phyloP scores from a whole-genome alignment of 2,888 invertebrate genomes.

The Parapristionchus giblindavisi region DNA sequence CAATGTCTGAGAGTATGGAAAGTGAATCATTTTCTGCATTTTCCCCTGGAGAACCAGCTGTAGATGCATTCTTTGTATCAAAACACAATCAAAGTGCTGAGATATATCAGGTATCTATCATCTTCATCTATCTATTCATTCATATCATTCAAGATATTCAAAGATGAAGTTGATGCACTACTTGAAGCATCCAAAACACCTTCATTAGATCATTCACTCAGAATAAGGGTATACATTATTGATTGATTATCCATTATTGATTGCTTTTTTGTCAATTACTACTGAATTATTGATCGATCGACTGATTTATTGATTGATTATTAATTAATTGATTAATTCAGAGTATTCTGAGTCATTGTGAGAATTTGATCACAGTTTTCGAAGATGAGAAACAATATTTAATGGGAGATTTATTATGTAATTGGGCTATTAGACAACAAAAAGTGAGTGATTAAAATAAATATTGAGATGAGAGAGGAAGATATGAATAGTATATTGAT shows the following conservation, averaged over 20 bases:
- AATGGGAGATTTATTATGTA: conserved; percentile 66
- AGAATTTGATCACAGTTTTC: conserved; percentile 53
- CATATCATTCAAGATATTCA: conserved; percentile 55
- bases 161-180: conserved; percentile 65
- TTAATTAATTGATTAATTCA: no score
- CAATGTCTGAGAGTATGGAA: conserved; percentile 52
- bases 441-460: conserved; percentile 43
- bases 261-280: no score
- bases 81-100: conserved; percentile 66
- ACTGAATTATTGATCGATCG: no score
- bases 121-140: neutral
- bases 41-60: conserved; percentile 57
- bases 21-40: conserved; percentile 57
- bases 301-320: no score
- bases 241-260: no score
- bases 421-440: conserved; percentile 68
- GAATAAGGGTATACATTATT: conserved; percentile 49
- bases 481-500: neutral
- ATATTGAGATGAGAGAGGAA: neutral
- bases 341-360: conserved; percentile 53
- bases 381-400: conserved; percentile 68
- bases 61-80: conserved; percentile 60
- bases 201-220: conserved; percentile 52
- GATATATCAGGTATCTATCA: conserved; percentile 59
- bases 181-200: conserved; percentile 56